phyloP scores from a whole-genome alignment of 2,888 invertebrate species.

The Hydriomena furcata region DNA sequence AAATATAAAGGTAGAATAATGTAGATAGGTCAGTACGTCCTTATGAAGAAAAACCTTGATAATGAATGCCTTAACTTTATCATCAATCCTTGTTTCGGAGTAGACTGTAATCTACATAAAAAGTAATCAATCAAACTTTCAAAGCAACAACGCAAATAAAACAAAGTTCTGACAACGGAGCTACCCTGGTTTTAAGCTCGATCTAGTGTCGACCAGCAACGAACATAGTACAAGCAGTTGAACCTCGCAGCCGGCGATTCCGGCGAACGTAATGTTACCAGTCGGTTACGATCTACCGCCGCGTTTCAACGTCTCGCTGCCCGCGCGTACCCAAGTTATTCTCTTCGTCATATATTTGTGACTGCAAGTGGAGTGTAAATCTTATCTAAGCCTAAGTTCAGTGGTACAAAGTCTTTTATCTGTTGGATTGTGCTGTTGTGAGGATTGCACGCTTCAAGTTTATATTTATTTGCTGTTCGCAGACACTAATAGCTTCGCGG shows the following conservation, averaged over 20 bases:
- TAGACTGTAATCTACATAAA: slow-evolving; percentile 23
- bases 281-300: slow-evolving; percentile 55
- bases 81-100: too few relatives aligned
- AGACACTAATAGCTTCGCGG: slow-evolving; percentile 69
- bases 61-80: too few relatives aligned
- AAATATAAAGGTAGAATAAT: neutral
- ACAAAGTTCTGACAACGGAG: slow-evolving; percentile 36
- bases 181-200: slow-evolving; percentile 24
- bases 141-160: slow-evolving; percentile 29
- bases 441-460: slow-evolving; percentile 47
- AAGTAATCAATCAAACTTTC: slow-evolving; percentile 33
- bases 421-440: slow-evolving; percentile 46
- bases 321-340: slow-evolving; percentile 57
- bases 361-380: slow-evolving; percentile 73
- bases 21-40: too few relatives aligned
- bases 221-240: neutral
- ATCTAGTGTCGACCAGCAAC: slow-evolving; percentile 4
- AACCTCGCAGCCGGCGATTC: neutral
- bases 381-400: slow-evolving; percentile 36
- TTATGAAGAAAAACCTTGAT: too few relatives aligned
- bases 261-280: slow-evolving; percentile 30
- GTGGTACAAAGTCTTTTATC: slow-evolving; percentile 29
- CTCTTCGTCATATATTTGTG: slow-evolving; percentile 69
- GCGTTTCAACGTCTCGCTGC: slow-evolving; percentile 53
- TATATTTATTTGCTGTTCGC: slow-evolving; percentile 63